phyloP scores from a whole-genome alignment of 2,113 vertebrate genomes.

The Tragelaphus buxtoni region DNA sequence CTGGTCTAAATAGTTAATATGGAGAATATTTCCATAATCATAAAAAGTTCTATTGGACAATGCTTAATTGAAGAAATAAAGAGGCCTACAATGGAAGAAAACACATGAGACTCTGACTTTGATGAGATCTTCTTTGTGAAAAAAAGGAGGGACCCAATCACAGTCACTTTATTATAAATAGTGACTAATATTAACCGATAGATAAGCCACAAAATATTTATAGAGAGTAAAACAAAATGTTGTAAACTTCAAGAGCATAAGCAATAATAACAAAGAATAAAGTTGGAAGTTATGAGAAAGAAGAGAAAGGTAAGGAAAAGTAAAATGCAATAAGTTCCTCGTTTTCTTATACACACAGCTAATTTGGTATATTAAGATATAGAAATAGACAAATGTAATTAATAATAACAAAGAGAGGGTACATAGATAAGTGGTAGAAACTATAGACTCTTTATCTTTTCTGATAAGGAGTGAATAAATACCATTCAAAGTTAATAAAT shows the following conservation, averaged over 20 bases:
- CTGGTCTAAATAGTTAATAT: not conserved
- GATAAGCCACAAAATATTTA: not conserved
- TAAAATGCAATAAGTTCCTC: not conserved
- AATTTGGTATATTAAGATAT: not conserved
- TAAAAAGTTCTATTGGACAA: not conserved
- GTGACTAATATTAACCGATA: not conserved
- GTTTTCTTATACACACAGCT: not conserved
- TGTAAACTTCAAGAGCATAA: not conserved
- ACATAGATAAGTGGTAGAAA: not conserved
- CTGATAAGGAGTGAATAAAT: not conserved
- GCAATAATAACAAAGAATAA: not conserved
- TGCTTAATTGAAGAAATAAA: not conserved
- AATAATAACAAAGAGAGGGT: not conserved
- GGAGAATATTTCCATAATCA: not conserved
- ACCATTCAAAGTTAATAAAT: not conserved
- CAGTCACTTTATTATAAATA: not conserved
- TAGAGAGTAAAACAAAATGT: not conserved
- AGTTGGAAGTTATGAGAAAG: not conserved
- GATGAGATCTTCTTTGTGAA: not conserved
- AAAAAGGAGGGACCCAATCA: not conserved
- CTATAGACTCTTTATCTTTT: not conserved
- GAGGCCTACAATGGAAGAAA: not conserved
- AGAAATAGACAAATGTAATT: not conserved
- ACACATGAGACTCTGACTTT: not conserved
- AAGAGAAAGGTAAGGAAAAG: not conserved